Conservation (phyloP, 2,113 vertebrate species). For the Ovis aries region ARS-UI_Ramb_v3.0 NC_056054.1:260930501-260931000, state of each 20-base stretch:
- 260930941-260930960: neutral
- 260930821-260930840: slow-evolving; percentile 47
- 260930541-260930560: slow-evolving; percentile 98
- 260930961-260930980: neutral
- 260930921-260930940: neutral
- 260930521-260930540: slow-evolving; percentile 83
- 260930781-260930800: slow-evolving; percentile 76
- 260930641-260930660: slow-evolving; percentile 65
- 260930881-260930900: slow-evolving; percentile 22
- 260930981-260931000: neutral
- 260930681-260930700: slow-evolving; percentile 48
- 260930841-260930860: slow-evolving; percentile 49
- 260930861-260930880: slow-evolving; percentile 44
- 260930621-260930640: slow-evolving; percentile 98
- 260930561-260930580: slow-evolving; percentile 98
- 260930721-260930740: slow-evolving; percentile 73
- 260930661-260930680: slow-evolving; percentile 70
- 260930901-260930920: neutral
- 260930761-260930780: slow-evolving; percentile 77
- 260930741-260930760: slow-evolving; percentile 71
- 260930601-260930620: slow-evolving; percentile 98
- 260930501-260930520: rapidly evolving
- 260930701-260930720: slow-evolving; percentile 61
- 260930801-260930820: slow-evolving; percentile 61
- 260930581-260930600: slow-evolving; percentile 97